phyloP scores from a whole-genome alignment of 2,888 invertebrate species.

The Cerastoderma edule region DNA sequence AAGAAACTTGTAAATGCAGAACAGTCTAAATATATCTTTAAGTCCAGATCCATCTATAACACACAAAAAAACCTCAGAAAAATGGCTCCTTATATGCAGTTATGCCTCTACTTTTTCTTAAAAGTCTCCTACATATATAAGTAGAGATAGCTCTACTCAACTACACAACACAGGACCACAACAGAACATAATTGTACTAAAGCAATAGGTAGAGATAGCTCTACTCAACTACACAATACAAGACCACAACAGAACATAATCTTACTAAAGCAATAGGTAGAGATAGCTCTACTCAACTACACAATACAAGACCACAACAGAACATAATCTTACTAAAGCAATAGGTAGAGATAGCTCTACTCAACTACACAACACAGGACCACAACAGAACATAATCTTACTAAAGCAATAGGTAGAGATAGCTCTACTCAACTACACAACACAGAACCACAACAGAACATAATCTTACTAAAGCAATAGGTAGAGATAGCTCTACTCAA shows the following conservation, averaged over 20 bases:
- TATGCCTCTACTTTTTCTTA: constrained; percentile 54
- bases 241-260: constrained; percentile 1
- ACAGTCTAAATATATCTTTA: no score
- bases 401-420: not conserved
- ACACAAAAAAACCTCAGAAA: no score
- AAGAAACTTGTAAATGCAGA: no score
- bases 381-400: no score
- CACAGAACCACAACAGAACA: not conserved
- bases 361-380: constrained; percentile 26
- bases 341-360: constrained; percentile 52
- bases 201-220: not conserved
- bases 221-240: not conserved
- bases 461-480: not conserved
- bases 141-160: constrained; percentile 7
- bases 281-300: constrained; percentile 54
- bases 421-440: not conserved
- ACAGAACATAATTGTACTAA: not conserved
- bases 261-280: constrained; percentile 25
- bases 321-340: constrained; percentile 3
- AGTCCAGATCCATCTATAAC: no score
- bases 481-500: not conserved
- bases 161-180: no score
- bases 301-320: constrained; percentile 24
- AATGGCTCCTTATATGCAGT: constrained; percentile 35
- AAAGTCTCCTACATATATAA: constrained; percentile 29